phyloP scores from a whole-genome alignment of 2,888 invertebrate genomes.

The Tenthredo notha region DNA sequence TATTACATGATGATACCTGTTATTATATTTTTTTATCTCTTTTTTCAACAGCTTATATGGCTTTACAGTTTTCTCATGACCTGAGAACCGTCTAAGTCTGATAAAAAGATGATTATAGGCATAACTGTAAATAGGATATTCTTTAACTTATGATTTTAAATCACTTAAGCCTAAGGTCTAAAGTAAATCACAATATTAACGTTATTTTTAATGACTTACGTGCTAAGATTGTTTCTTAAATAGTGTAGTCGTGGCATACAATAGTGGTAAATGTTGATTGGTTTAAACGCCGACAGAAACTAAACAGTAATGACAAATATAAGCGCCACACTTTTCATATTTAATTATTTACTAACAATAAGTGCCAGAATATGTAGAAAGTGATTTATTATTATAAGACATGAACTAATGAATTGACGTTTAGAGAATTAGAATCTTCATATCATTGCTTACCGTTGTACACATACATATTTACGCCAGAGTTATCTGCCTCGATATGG shows the following conservation, averaged over 20 bases:
- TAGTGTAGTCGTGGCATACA: neutral
- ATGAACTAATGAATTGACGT: conserved; percentile 7
- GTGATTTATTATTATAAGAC: conserved; percentile 17
- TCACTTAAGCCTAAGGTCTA: neutral
- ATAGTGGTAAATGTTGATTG: conserved; percentile 27
- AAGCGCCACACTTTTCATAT: neutral
- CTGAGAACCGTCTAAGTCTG: neutral
- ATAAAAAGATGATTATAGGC: neutral
- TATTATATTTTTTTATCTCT: neutral
- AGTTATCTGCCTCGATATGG: neutral
- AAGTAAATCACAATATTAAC: conserved; percentile 25
- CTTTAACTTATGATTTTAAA: conserved; percentile 1
- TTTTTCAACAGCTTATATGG: conserved; percentile 7
- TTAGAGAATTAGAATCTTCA: conserved; percentile 1
- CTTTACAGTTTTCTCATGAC: neutral
- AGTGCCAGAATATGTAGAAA: conserved; percentile 20
- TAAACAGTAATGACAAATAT: conserved; percentile 9
- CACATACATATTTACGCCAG: neutral
- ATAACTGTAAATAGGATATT: neutral
- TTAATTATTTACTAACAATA: neutral
- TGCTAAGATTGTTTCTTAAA: conserved; percentile 12
- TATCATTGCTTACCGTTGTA: conserved; percentile 27
- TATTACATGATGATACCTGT: neutral
- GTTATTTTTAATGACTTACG: conserved; percentile 10
- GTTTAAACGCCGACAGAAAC: neutral